Evolutionary conservation across 2,113 vertebrate genomes (phyloP), one percentile per base, ranked within the genome.

Genomic region (Sinocyclocheilus rhinocerous): DNA sequence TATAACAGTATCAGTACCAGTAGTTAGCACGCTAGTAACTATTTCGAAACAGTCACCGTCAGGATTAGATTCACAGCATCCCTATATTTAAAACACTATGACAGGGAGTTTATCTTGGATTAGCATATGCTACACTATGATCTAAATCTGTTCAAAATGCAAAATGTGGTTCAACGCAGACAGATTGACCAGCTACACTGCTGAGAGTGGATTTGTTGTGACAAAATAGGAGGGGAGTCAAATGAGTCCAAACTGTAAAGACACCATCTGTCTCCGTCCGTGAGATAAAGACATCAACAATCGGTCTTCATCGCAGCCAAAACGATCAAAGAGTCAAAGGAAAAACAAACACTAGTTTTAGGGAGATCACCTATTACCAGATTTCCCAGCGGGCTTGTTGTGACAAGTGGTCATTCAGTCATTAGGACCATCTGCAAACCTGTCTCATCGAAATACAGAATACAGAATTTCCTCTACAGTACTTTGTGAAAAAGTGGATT

Each of bases 71-170:
- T 78, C 15, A 78, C 26, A 57, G 76, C 48, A 33, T 57, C 50
- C 6, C 20, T 57, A 57, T 57, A 18, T 29, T 29, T 29, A 57
- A 48, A 76, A 76, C 11, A 50, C 13, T 26, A 12, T 24, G 22
- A 22, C 70, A 12, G 18, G 4, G 39, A 11, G 39, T 11, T 8
- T 50, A 18, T 36, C 11, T 18, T 12, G 16, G 16, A 67, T 50
- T 67, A 81, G 39, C 79, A 83, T 70, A 72, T 72, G 81, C 26
- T 69, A 33, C 11, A 5, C 24, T 69, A 72, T 22, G 10, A 55
- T 11, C 45, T 70, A 83, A 70, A 72, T 83, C 61, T 81, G 42
- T 52, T 83, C 18, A 83, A 72, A 67, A 82, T 82, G 61, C 63
- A 69, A 69, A 83, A 72, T 33, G 67, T 72, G 16, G 63, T 55